Conservation (phyloP, 2,113 vertebrate species). For the Nycticorax nycticorax region DNA sequence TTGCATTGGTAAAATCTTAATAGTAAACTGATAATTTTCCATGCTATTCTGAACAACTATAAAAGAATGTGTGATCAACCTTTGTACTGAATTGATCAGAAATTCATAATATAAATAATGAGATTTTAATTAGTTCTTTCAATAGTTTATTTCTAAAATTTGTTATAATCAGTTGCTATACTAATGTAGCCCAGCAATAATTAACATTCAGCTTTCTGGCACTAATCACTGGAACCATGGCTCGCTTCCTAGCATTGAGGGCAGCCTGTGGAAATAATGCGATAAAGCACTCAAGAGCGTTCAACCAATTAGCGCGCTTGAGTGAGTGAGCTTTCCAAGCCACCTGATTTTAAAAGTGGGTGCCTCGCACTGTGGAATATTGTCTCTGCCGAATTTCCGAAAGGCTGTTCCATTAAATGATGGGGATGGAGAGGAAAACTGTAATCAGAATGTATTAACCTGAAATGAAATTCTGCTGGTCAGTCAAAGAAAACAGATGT, state of each 20-base stretch:
- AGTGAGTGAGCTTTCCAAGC: constrained; percentile 49
- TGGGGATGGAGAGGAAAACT: not conserved
- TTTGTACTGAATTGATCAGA: constrained; percentile 18
- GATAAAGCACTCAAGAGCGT: constrained; percentile 15
- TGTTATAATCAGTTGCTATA: not conserved
- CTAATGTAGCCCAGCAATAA: constrained; percentile 10
- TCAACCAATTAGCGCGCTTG: constrained; percentile 27
- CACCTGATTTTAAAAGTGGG: constrained; percentile 27
- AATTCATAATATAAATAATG: constrained; percentile 46
- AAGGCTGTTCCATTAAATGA: not conserved
- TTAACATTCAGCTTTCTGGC: constrained; percentile 48
- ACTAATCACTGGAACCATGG: not conserved
- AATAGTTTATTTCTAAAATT: constrained; percentile 47
- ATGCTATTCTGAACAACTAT: not conserved
- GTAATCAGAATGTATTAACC: not conserved
- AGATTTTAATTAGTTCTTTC: constrained; percentile 59
- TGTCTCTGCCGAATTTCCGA: not conserved
- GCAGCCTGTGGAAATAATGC: constrained; percentile 52
- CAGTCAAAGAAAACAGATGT: not conserved
- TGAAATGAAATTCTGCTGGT: not conserved
- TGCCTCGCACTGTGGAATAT: constrained; percentile 22
- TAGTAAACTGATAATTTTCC: not conserved
- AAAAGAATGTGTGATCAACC: not conserved
- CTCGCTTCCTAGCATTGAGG: constrained; percentile 38
- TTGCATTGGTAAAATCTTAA: not conserved